Evolutionary conservation across 2,888 invertebrate species (phyloP).

Genomic region (Priapulus caudatus): DNA sequence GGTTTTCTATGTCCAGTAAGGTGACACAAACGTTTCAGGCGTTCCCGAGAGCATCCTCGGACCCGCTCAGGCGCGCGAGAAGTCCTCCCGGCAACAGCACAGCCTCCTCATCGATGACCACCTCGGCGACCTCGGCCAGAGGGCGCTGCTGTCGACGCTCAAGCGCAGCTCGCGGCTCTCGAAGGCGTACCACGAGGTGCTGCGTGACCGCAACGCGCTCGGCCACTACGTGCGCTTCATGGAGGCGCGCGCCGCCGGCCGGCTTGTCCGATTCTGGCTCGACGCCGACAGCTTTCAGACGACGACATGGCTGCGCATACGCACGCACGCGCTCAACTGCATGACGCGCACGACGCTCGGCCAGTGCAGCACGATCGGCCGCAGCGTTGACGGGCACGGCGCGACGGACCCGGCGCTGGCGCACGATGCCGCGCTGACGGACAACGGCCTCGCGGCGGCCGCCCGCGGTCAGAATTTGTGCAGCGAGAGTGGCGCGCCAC

Average conservation of each 20-base stretch:
- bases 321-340: not conserved
- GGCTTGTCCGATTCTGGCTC: constrained; percentile 42
- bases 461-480: no score
- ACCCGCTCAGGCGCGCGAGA: not conserved
- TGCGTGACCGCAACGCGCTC: constrained; percentile 63
- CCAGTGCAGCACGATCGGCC: not conserved
- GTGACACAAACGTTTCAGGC: no score
- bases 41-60: constrained; percentile 1
- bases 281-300: constrained; percentile 42
- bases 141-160: not conserved
- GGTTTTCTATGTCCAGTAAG: no score
- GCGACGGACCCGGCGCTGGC: no score
- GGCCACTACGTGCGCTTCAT: constrained; percentile 74
- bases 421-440: no score
- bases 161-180: constrained; percentile 44
- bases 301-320: constrained; percentile 15
- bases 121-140: constrained; percentile 13
- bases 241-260: constrained; percentile 51
- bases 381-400: no score
- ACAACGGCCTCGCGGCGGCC: no score
- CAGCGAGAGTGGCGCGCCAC: no score
- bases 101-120: not conserved
- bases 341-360: not conserved
- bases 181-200: constrained; percentile 58
- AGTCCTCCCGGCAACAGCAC: not conserved